Percentiles rank a stretch among this genome's conserved stretches.
Conservation (phyloP, 1,140 invertebrate genomes). For the Lepidostoma basale region DNA sequence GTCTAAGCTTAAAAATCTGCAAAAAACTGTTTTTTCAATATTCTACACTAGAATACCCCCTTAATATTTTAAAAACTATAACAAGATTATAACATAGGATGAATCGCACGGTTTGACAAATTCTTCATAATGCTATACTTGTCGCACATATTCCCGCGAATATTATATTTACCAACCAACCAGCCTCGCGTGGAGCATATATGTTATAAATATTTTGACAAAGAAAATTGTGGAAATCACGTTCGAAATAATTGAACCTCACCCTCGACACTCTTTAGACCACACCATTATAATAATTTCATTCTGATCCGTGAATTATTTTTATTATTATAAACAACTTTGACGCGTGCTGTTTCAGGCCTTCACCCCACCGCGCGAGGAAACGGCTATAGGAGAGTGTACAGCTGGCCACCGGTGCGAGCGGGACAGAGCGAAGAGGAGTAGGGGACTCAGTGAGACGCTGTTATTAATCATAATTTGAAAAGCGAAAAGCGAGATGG, state of each 20-base stretch:
- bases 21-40: too few relatives aligned
- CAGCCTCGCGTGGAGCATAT: background rate
- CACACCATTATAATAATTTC: constrained; percentile 37
- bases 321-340: constrained; percentile 44
- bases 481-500: constrained; percentile 46
- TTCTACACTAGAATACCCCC: too few relatives aligned
- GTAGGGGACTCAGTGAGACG: constrained; percentile 33
- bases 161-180: background rate
- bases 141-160: too few relatives aligned
- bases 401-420: background rate
- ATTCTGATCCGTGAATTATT: constrained; percentile 40
- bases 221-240: constrained; percentile 18
- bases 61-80: too few relatives aligned
- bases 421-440: constrained; percentile 3
- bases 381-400: background rate
- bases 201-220: too few relatives aligned
- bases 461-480: constrained; percentile 48
- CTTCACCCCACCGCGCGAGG: constrained; percentile 4
- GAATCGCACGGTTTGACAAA: too few relatives aligned
- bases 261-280: constrained; percentile 21
- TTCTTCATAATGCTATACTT: too few relatives aligned
- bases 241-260: constrained; percentile 20
- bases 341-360: constrained; percentile 30
- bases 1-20: too few relatives aligned
- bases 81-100: too few relatives aligned